Evolutionary conservation across 2,888 invertebrate species (phyloP).

Genomic region (Xanthia togata): DNA sequence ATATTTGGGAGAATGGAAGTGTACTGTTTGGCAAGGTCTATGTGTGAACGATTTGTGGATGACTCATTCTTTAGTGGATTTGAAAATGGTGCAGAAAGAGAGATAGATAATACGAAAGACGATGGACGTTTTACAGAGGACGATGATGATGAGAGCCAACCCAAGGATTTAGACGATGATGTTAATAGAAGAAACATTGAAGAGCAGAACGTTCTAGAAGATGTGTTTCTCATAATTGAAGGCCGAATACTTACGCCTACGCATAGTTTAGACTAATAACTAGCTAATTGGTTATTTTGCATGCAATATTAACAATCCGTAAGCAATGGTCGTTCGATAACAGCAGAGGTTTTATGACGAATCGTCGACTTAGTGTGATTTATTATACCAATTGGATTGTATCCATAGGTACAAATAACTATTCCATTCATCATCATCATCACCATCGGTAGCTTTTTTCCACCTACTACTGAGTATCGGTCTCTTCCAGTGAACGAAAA

Average conservation of each 20-base stretch:
- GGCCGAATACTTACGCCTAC: constrained; percentile 3
- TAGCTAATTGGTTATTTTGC: constrained; percentile 28
- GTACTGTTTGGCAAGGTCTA: constrained; percentile 35
- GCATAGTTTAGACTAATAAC: not conserved
- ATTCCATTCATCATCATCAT: not conserved
- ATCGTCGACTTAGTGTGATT: not conserved
- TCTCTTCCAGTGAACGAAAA: no score
- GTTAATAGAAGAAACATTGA: not conserved
- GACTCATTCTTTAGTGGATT: constrained; percentile 6
- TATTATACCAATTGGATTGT: not conserved
- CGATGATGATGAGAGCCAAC: not conserved
- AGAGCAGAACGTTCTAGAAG: constrained; percentile 18
- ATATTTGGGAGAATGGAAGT: constrained; percentile 46
- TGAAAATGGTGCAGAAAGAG: not conserved
- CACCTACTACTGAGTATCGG: no score
- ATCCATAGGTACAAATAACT: not conserved
- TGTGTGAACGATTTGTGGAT: constrained; percentile 27
- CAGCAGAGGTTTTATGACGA: constrained; percentile 11
- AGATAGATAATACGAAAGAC: not conserved
- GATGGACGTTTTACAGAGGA: not conserved
- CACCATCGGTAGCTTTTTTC: not conserved
- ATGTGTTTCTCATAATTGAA: constrained; percentile 8
- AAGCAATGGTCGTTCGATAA: not conserved
- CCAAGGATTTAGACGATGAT: not conserved
- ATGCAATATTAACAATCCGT: constrained; percentile 23